A percentile compares a stretch with the other conserved stretches of the same genome.
Evolutionary conservation across 2,113 vertebrate genomes (phyloP).

Genomic region (Vireo altiloquus): DNA sequence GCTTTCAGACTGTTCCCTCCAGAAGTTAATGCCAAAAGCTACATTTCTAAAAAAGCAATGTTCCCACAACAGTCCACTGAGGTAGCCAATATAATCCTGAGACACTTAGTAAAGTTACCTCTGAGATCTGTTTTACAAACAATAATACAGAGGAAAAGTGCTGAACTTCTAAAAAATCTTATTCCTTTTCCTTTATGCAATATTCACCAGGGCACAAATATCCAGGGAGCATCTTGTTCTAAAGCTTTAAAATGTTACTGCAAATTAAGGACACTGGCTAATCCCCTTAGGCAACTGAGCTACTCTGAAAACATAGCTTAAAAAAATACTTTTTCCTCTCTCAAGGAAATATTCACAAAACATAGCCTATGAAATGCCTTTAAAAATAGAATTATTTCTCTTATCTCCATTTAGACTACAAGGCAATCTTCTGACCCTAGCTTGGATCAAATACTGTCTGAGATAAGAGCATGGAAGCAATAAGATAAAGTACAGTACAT

Average conservation of each 20-base stretch:
- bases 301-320: not conserved
- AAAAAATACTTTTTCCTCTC: not conserved
- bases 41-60: conserved; percentile 52
- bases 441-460: not conserved
- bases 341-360: not conserved
- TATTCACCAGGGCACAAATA: not conserved
- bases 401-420: not conserved
- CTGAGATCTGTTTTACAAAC: conserved; percentile 15
- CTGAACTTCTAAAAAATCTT: not conserved
- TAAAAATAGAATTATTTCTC: not conserved
- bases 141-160: not conserved
- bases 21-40: conserved; percentile 36
- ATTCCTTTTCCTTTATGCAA: not conserved
- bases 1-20: conserved; percentile 45
- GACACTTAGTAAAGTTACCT: conserved; percentile 42
- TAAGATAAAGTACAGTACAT: not conserved
- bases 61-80: conserved; percentile 53
- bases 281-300: not conserved
- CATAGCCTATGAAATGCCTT: not conserved
- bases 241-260: conserved; percentile 1
- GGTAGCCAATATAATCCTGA: conserved; percentile 57
- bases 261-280: not conserved
- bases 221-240: not conserved
- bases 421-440: not conserved
- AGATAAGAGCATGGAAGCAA: not conserved